Conservation (phyloP, 2,797 vertebrate species). For the Hapalemur alaotrensis region DNA sequence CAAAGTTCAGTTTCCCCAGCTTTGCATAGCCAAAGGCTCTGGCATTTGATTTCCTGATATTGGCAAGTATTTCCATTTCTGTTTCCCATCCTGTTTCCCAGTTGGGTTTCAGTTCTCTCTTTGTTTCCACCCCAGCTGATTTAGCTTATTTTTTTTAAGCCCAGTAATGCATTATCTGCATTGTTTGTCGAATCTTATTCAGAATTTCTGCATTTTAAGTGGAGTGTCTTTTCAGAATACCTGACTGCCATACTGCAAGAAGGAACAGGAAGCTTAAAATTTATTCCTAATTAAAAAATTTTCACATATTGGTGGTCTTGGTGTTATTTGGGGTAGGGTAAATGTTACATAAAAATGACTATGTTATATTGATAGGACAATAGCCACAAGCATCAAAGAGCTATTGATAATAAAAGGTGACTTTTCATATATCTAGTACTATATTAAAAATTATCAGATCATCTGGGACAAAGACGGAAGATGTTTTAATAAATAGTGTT, state of each 20-base stretch:
- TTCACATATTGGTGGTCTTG: slow-evolving; percentile 46
- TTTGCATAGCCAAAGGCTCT: not conserved
- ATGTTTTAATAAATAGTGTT: slow-evolving; percentile 24
- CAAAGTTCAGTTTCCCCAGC: not conserved
- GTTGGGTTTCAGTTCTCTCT: not conserved
- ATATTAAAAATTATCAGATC: slow-evolving; percentile 25
- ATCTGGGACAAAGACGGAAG: not conserved
- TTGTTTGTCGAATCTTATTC: slow-evolving; percentile 41
- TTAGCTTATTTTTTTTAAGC: slow-evolving; percentile 25
- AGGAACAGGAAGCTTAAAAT: slow-evolving; percentile 53
- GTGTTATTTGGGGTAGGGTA: slow-evolving; percentile 49
- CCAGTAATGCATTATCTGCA: not conserved
- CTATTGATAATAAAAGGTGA: slow-evolving; percentile 52
- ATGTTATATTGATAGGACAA: slow-evolving; percentile 54
- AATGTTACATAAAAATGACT: slow-evolving; percentile 53
- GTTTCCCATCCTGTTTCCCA: not conserved
- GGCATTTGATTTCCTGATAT: not conserved
- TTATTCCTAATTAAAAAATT: slow-evolving; percentile 61
- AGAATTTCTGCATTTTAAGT: slow-evolving; percentile 60
- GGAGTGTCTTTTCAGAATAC: slow-evolving; percentile 34
- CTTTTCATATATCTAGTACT: not conserved
- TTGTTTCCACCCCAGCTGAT: not conserved
- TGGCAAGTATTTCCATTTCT: not conserved
- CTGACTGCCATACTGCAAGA: slow-evolving; percentile 61
- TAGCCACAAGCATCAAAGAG: slow-evolving; percentile 33